Percentiles rank a stretch among this genome's conserved stretches.
Evolutionary conservation across 2,888 invertebrate species (phyloP).

Genomic region (Ennomos erosarius): DNA sequence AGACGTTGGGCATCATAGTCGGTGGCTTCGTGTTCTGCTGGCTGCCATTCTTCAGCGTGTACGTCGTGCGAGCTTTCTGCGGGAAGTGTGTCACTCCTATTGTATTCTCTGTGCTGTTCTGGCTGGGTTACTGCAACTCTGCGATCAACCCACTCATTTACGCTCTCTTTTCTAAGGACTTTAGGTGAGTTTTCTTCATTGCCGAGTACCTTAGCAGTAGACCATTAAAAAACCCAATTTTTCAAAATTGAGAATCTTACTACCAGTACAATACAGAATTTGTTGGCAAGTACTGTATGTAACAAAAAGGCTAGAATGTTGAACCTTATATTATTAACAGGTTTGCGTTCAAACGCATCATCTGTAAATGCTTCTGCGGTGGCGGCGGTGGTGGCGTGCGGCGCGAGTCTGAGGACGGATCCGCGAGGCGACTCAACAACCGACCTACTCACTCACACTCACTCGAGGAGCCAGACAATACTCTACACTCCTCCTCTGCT

Average conservation of each 20-base stretch:
- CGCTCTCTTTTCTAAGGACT: constrained; percentile 97
- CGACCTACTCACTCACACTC: constrained; percentile 66
- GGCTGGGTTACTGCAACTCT: constrained; percentile 99
- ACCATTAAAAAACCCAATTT: too few relatives aligned
- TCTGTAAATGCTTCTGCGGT: constrained; percentile 92
- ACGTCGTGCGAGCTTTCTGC: constrained; percentile 95
- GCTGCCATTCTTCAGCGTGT: constrained; percentile 98
- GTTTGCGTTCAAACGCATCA: constrained; percentile 96
- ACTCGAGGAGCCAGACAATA: constrained; percentile 64
- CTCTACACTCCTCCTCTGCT: constrained; percentile 39
- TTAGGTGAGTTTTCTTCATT: constrained; percentile 69
- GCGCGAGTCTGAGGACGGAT: constrained; percentile 68
- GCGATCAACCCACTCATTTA: constrained; percentile 98
- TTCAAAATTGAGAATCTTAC: too few relatives aligned
- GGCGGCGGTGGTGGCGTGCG: constrained; percentile 69
- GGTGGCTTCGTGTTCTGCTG: constrained; percentile 98
- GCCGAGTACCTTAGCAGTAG: too few relatives aligned
- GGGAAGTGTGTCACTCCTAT: constrained; percentile 93
- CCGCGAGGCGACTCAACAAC: constrained; percentile 51
- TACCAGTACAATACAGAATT: too few relatives aligned
- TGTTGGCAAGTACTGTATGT: too few relatives aligned
- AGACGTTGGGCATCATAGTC: constrained; percentile 98
- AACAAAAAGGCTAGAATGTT: too few relatives aligned
- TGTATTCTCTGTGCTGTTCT: constrained; percentile 96
- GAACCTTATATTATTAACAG: constrained; percentile 66